phyloP scores from a whole-genome alignment of 92 coral and sea anemone species.

The Epizoanthus stellaris region DNA sequence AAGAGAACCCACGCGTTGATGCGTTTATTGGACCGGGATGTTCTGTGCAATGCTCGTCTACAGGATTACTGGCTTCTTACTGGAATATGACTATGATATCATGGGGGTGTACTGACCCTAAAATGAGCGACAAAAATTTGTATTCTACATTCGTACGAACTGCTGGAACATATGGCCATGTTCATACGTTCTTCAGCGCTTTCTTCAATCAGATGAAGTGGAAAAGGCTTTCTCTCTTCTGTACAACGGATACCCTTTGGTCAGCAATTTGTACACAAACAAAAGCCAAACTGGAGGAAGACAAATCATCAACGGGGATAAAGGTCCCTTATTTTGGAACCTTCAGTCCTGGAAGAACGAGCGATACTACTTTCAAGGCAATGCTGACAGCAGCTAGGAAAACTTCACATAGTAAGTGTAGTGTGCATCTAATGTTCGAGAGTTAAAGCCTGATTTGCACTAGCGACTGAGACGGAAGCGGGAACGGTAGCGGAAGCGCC shows the following conservation, averaged over 20 bases:
- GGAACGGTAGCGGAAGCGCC: too few relatives aligned
- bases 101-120: conserved; percentile 78
- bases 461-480: too few relatives aligned
- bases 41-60: conserved; percentile 71
- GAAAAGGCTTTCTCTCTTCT: conserved; percentile 67
- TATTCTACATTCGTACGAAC: conserved; percentile 82
- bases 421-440: not conserved
- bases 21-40: conserved; percentile 87
- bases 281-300: conserved; percentile 61
- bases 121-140: conserved; percentile 60
- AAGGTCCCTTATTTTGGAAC: conserved; percentile 73
- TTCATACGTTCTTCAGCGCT: conserved; percentile 50
- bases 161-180: conserved; percentile 59
- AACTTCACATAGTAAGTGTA: conserved; percentile 66
- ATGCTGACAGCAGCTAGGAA: conserved; percentile 63
- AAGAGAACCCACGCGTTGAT: conserved; percentile 64
- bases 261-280: conserved; percentile 46
- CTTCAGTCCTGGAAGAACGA: conserved; percentile 56
- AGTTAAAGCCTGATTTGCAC: too few relatives aligned
- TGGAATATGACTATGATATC: conserved; percentile 81
- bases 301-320: not conserved
- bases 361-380: conserved; percentile 43
- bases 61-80: conserved; percentile 69
- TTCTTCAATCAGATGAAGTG: conserved; percentile 51
- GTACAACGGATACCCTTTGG: conserved; percentile 61